Evolutionary conservation across 2,888 invertebrate genomes (phyloP), one percentile per base, ranked within the genome.

Genomic region (Amphipyra berbera): DNA sequence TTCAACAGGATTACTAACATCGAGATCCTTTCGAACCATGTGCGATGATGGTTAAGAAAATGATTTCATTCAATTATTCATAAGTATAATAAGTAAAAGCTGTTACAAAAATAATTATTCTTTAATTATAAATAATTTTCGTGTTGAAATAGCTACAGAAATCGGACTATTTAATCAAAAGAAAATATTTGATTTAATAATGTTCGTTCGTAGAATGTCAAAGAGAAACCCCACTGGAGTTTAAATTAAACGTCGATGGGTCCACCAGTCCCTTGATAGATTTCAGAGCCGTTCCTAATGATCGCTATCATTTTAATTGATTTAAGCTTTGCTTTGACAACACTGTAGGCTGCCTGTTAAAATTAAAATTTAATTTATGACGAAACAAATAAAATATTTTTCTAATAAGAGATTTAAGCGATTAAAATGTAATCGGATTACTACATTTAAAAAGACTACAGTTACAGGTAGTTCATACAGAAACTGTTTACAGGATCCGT

Each of bases 21-120:
- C 86, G 99, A 99, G 85, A 99, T 96, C 80, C 99, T 96, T 95
- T 99, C 99, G 95, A 99, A 99, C 99, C 99, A 99, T 94, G 98
- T 98, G 93, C 92, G 85, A 72, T 27, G 47, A 71, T 55, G 88
- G 96, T 97, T 96, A 97, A 96, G 96, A 96, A 96, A 95, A 82
- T 77, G 7, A 62, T 71, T 62, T 30, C 7, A 6, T 7, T 30
- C 4, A 30, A 30, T 0, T 44, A 7, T 12, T 13, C 30, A 21
- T 10, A 13, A 44, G 2, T 10, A 10, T 21, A 44, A 44, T 12
- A 1, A 9, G 15, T 4, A 10, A 3, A 13, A n/a, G 5, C 0
- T 40, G 9, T 1, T 6, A 40, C 5, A 13, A 40, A 13, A 1
- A 13, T 40, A n/a, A 40, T 40, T 13, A 40, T 13, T 40, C 40